Evolutionary conservation across 2,797 vertebrate species (phyloP).

Genomic region (Sebastes umbrosus): DNA sequence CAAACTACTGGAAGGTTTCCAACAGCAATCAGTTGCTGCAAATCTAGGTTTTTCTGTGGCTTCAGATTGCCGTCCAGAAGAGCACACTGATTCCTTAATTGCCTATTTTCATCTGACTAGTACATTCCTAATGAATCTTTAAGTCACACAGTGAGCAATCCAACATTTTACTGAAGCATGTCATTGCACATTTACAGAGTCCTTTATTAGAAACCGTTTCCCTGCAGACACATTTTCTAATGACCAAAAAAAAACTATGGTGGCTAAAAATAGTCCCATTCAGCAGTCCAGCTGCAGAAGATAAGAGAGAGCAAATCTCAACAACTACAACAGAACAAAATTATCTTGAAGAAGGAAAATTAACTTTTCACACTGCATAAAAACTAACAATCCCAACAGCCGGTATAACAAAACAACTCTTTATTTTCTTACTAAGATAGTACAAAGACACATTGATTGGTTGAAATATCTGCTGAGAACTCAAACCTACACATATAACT

Average conservation of each 20-base stretch:
- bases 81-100: not conserved
- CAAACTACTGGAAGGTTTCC: constrained; percentile 36
- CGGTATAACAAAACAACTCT: not conserved
- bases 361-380: not conserved
- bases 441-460: not conserved
- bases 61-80: not conserved
- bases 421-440: constrained; percentile 22
- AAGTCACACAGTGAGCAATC: not conserved
- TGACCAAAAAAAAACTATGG: not conserved
- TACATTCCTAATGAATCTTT: not conserved
- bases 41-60: not conserved
- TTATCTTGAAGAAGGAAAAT: not conserved
- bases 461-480: constrained; percentile 1
- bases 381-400: not conserved
- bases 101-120: not conserved
- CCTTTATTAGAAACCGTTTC: not conserved
- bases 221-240: constrained; percentile 2
- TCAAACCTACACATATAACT: not conserved
- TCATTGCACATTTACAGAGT: not conserved
- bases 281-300: constrained; percentile 19
- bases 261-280: constrained; percentile 40
- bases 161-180: not conserved
- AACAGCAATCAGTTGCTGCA: constrained; percentile 5
- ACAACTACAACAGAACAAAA: not conserved
- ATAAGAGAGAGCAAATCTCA: not conserved